Percentiles rank a stretch among this genome's conserved stretches.
These are phyloP conservation scores for Hypomesus transpacificus DNA, from an alignment of 2,113 vertebrate species.

Conservation along the genomic window DNA sequence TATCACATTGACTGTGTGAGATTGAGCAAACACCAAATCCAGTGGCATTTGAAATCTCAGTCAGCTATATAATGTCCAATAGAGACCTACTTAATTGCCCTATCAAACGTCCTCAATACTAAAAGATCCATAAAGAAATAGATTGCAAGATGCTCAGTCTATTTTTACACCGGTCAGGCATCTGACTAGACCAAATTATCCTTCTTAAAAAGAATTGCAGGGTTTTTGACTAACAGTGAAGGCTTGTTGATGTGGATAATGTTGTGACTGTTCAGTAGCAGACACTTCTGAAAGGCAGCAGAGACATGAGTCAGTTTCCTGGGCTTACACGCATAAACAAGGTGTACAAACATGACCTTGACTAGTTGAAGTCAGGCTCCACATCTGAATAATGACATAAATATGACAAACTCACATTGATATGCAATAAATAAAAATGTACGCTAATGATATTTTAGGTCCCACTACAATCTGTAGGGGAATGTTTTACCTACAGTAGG, in stretches of 20 bases:
- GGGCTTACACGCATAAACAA: slow-evolving; percentile 26
- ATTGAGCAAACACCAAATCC: slow-evolving; percentile 43
- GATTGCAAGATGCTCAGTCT: no score
- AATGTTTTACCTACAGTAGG: no score
- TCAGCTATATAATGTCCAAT: no score
- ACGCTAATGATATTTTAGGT: no score
- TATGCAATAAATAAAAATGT: no score
- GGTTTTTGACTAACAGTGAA: slow-evolving; percentile 25
- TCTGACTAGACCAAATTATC: slow-evolving; percentile 1
- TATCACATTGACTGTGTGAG: slow-evolving; percentile 36
- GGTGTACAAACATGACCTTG: neutral
- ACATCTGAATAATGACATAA: no score
- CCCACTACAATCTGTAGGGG: no score
- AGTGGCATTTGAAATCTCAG: neutral
- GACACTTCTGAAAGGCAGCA: slow-evolving; percentile 38
- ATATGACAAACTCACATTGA: no score
- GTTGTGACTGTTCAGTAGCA: slow-evolving; percentile 44
- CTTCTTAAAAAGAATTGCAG: slow-evolving; percentile 9
- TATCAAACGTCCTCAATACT: no score
- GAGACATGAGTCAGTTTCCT: slow-evolving; percentile 63
- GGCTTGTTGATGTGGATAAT: slow-evolving; percentile 51
- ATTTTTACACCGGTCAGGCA: neutral
- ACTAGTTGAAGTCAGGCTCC: no score
- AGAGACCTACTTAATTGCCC: no score
- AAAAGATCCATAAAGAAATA: no score